Percentiles rank a stretch among this genome's conserved stretches.
These are phyloP conservation scores for Acrossocheilus fasciatus DNA, from an alignment of 2,797 vertebrate genomes.

Conservation along the genomic window DNA sequence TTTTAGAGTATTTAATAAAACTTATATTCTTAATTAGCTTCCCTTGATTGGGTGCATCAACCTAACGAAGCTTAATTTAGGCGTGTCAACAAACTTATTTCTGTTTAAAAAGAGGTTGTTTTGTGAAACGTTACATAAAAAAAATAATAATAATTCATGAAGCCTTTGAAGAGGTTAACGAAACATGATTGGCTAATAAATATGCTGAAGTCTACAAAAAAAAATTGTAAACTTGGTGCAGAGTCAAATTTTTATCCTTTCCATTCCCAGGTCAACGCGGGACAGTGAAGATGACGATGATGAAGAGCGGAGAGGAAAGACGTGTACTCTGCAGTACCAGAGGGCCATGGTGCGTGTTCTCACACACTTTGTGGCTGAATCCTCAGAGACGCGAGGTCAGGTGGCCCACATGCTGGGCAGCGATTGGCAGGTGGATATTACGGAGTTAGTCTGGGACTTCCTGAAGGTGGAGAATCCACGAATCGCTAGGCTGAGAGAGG, in stretches of 20 bases:
- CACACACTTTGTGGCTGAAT: conserved; percentile 90
- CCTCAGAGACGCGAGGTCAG: conserved; percentile 81
- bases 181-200: not conserved
- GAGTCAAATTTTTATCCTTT: not conserved
- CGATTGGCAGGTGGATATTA: conserved; percentile 95
- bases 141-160: not conserved
- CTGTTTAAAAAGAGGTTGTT: not conserved
- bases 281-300: conserved; percentile 95
- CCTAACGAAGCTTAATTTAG: conserved; percentile 45
- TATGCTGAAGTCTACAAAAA: not conserved
- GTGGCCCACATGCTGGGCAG: conserved; percentile 85
- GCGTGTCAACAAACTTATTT: conserved; percentile 3
- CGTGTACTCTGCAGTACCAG: conserved; percentile 93
- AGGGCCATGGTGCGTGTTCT: conserved; percentile 90
- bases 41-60: conserved; percentile 28
- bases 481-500: conserved; percentile 84
- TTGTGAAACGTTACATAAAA: not conserved
- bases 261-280: conserved; percentile 77
- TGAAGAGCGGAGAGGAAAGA: conserved; percentile 84
- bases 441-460: conserved; percentile 89
- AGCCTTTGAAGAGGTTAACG: not conserved
- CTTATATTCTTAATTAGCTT: conserved; percentile 47
- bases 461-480: conserved; percentile 90
- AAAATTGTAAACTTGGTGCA: not conserved
- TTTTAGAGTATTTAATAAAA: conserved; percentile 10